These are phyloP conservation scores for Discoglossus pictus DNA, from an alignment of 2,797 vertebrate genomes.

Conservation along the genomic window DNA sequence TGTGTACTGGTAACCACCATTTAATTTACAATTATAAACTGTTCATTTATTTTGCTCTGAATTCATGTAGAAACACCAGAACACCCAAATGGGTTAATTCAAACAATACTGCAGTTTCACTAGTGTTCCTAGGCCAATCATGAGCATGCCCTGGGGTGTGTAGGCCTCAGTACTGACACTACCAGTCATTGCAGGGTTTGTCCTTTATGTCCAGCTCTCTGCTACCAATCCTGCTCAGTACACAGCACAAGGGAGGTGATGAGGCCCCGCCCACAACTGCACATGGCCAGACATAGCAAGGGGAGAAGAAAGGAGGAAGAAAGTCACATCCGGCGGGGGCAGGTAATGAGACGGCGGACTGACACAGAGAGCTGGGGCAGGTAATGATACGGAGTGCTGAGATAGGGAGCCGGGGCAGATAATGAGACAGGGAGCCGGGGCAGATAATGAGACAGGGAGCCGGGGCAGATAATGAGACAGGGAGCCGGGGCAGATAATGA, in stretches of 20 bases:
- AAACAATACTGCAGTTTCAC: no score
- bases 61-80: no score
- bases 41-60: no score
- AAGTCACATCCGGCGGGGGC: background rate
- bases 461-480: no score
- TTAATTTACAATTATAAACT: no score
- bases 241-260: conserved; percentile 1
- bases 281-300: conserved; percentile 32
- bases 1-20: no score
- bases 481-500: no score
- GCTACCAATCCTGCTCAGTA: background rate
- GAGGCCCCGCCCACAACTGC: background rate
- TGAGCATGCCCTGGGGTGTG: background rate
- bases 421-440: no score
- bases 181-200: background rate
- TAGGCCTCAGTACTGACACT: background rate
- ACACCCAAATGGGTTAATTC: no score
- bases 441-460: no score
- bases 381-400: background rate
- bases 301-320: conserved; percentile 28
- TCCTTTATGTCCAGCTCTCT: background rate
- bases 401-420: no score
- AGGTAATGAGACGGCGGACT: conserved; percentile 23
- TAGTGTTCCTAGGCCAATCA: background rate
- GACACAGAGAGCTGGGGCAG: background rate